Percentiles rank a stretch among this genome's conserved stretches.
Evolutionary conservation across 2,797 vertebrate genomes (phyloP).

Genomic region (Masticophis lateralis): DNA sequence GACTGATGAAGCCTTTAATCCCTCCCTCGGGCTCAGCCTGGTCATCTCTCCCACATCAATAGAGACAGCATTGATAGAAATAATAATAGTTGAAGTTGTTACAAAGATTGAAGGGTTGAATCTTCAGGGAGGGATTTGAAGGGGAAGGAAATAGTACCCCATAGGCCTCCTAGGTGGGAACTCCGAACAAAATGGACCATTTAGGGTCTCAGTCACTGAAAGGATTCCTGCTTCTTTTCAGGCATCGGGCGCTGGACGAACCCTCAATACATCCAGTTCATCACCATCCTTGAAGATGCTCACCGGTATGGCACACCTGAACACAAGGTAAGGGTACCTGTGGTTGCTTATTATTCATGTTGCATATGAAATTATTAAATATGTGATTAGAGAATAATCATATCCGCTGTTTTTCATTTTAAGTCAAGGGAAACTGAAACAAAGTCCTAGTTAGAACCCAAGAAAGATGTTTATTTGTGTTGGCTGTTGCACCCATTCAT

Average conservation of each 20-base stretch:
- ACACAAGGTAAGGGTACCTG: conserved; percentile 77
- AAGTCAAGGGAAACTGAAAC: not conserved
- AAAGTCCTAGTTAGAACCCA: not conserved
- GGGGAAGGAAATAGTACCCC: too few species aligned
- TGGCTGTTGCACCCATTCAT: not conserved
- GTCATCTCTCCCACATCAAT: not conserved
- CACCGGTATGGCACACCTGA: conserved; percentile 77
- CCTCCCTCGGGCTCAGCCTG: not conserved
- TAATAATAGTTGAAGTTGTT: not conserved
- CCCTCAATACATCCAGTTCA: conserved; percentile 87
- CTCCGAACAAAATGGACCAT: not conserved
- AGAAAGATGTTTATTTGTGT: not conserved
- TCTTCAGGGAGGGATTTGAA: too few species aligned
- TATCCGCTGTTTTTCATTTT: not conserved
- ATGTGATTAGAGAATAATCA: not conserved
- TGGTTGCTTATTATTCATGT: not conserved
- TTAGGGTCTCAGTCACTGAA: not conserved
- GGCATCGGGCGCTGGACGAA: conserved; percentile 84
- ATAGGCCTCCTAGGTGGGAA: not conserved
- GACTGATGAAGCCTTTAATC: not conserved
- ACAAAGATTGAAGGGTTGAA: not conserved
- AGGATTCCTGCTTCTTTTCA: conserved; percentile 7
- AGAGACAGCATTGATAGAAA: not conserved
- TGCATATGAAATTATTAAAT: not conserved
- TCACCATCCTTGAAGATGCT: conserved; percentile 83